A percentile compares a stretch with the other conserved stretches of the same genome.
Conservation (phyloP, 35 echinoderm and acorn worm species). For the Ophioderma brevispina region DNA sequence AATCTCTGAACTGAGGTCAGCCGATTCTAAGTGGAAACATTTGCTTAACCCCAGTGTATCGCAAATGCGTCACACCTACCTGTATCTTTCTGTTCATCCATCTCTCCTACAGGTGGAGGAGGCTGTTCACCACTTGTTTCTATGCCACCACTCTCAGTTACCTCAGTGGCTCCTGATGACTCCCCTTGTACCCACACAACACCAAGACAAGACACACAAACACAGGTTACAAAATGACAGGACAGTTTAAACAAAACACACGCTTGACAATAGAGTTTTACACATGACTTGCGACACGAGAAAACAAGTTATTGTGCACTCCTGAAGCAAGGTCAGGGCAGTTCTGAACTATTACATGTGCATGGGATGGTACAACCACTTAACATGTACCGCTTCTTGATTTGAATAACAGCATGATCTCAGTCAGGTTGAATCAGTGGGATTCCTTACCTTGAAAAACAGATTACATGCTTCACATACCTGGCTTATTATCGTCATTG, state of each 20-base stretch:
- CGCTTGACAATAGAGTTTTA: not conserved
- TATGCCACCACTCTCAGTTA: not conserved
- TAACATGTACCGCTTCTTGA: too few species aligned
- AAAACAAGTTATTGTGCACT: too few species aligned
- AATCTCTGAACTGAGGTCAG: too few species aligned
- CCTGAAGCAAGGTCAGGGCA: too few species aligned
- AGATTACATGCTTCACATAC: not conserved
- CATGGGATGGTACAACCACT: too few species aligned
- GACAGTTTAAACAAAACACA: not conserved
- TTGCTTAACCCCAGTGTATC: too few species aligned
- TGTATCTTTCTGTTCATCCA: not conserved
- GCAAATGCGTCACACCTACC: too few species aligned
- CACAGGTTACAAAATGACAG: not conserved
- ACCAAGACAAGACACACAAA: not conserved
- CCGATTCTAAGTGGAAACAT: too few species aligned
- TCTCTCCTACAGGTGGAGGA: not conserved
- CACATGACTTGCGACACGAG: not conserved
- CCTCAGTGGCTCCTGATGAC: not conserved
- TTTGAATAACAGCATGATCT: too few species aligned
- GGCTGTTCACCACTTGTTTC: not conserved
- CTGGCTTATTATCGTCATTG: not conserved
- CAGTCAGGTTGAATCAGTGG: too few species aligned
- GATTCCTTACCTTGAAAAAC: not conserved
- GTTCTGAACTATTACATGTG: too few species aligned
- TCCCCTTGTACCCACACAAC: not conserved